phyloP scores from a whole-genome alignment of 2,797 vertebrate genomes.

The Sebastolobus altivelis region DNA sequence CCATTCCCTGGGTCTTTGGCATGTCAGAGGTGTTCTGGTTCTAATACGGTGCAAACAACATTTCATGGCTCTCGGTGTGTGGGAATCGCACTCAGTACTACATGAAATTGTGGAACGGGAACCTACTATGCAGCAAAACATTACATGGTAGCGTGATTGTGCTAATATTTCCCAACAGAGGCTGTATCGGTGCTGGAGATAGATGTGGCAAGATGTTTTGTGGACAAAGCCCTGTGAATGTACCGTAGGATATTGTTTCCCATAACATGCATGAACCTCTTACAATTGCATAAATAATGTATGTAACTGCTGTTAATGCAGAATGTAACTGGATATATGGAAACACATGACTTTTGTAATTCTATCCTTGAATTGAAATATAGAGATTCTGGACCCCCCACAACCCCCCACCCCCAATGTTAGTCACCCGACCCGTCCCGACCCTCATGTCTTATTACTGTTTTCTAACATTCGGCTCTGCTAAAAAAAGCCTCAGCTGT shows the following conservation, averaged over 20 bases:
- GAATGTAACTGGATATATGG: background rate
- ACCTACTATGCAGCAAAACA: background rate
- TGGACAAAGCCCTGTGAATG: background rate
- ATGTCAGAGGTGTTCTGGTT: slow-evolving; percentile 29
- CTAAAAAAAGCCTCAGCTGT: slow-evolving; percentile 86
- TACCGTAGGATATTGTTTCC: background rate
- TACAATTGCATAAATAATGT: slow-evolving; percentile 12
- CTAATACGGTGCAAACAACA: background rate
- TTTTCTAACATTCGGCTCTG: slow-evolving; percentile 53
- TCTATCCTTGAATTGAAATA: slow-evolving; percentile 21
- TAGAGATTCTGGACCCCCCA: background rate
- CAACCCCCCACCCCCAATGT: background rate
- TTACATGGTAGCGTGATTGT: background rate
- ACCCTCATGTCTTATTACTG: slow-evolving; percentile 53
- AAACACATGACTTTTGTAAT: slow-evolving; percentile 2
- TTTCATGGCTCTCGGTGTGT: background rate
- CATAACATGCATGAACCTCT: slow-evolving; percentile 5
- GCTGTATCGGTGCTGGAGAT: background rate
- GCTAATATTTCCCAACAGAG: background rate
- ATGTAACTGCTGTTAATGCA: background rate
- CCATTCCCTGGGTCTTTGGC: slow-evolving; percentile 31
- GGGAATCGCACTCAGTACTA: background rate
- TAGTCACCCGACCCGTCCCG: background rate
- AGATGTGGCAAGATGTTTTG: slow-evolving; percentile 4
- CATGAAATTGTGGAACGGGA: background rate